A percentile compares a stretch with the other conserved stretches of the same genome.
Conservation (phyloP, 2,888 invertebrate species). For the Tetanocera ferruginea region DNA sequence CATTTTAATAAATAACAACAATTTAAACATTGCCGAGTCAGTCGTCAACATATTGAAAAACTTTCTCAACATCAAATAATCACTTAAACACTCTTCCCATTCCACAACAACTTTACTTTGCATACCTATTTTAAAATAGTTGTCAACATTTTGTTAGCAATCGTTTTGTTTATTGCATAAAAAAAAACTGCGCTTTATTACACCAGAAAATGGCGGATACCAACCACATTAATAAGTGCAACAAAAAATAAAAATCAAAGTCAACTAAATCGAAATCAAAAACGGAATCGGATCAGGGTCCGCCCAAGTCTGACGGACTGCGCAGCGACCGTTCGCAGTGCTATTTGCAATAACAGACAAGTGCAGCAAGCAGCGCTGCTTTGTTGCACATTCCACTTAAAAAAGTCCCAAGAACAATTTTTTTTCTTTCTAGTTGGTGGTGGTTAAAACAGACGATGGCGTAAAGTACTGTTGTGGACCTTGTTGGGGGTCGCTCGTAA, state of each 20-base stretch:
- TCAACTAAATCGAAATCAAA: constrained; percentile 11
- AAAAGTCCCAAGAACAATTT: neutral
- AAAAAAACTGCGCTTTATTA: constrained; percentile 10
- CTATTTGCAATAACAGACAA: neutral
- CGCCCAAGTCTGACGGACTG: constrained; percentile 22
- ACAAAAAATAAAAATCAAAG: constrained; percentile 15
- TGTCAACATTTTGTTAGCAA: neutral
- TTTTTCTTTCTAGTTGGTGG: neutral
- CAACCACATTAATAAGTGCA: neutral
- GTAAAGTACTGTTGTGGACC: neutral
- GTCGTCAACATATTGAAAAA: too few relatives aligned
- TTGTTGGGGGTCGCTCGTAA: neutral
- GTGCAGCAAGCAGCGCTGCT: constrained; percentile 20
- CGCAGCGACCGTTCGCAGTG: constrained; percentile 25
- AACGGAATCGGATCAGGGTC: constrained; percentile 12
- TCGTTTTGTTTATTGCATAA: neutral
- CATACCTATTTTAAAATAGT: too few relatives aligned
- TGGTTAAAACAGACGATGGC: neutral
- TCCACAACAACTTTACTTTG: too few relatives aligned
- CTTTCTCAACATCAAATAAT: too few relatives aligned
- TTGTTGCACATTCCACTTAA: neutral
- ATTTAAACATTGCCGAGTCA: too few relatives aligned
- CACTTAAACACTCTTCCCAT: too few relatives aligned
- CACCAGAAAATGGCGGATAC: constrained; percentile 10
- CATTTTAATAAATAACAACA: neutral